Base-by-base conservation (phyloP, 2,888 invertebrate species). In the Caradrina clavipalpis region DNA sequence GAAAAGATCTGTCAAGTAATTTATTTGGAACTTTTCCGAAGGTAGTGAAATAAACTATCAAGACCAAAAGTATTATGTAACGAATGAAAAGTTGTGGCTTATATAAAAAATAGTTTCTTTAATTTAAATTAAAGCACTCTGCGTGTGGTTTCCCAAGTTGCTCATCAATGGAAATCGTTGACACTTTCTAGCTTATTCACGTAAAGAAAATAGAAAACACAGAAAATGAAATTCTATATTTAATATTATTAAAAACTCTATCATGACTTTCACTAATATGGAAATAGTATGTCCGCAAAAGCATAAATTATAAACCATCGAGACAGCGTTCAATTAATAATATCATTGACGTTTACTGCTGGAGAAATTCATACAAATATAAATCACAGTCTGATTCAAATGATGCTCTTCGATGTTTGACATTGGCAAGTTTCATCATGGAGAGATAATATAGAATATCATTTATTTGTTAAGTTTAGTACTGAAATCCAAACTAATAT, bases 221-320 rank as follows among this genome's bases (percentile, higher is more conserved):
- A 10, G 6, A 21, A 49, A 26, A 53, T 45, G 4, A 21, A 26
- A 45, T 49, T 22, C 3, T 54, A 39, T 54, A 53, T 0, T 58
- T 19, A 57, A 76, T 45, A 19, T 39, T 15, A 31, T 47, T 22
- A 59, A 62, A 54, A 57, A 50, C 50, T 63, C 45, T 63, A 71
- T 71, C 60, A 50, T 58, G 57, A 81, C 87, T 87, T 86, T 87
- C 84, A 78, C 83, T 82, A 71, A 60, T 69, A 69, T 72, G 65
- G 59, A 69, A 67, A 73, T 68, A 72, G 26, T 58, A 55, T 56
- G 56, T 57, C 35, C 21, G 51, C 70, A 71, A 71, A 69, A 60
- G 64, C 68, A 80, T 70, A 66, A 69, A 69, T 69, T 81, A 81
- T 72, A 49, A 70, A 39, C 26, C 39, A 59, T 65, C 56, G 55